Evolutionary conservation across 92 coral and sea anemone species (phyloP).

Genomic region (Palythoa grandiflora): DNA sequence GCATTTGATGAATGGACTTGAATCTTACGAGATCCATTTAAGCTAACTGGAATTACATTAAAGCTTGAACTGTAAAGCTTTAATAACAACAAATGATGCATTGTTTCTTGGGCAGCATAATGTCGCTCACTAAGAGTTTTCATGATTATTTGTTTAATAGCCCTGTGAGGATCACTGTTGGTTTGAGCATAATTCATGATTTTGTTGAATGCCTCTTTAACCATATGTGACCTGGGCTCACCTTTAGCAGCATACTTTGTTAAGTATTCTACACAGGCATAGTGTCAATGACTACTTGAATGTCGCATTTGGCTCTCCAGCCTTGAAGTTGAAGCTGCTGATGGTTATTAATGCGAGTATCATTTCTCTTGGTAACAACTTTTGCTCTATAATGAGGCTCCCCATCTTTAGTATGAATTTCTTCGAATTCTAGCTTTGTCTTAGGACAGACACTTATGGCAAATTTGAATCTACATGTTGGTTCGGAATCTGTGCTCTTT

Average conservation of each 20-base stretch:
- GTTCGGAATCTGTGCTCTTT: slow-evolving; percentile 55
- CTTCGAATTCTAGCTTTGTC: slow-evolving; percentile 38
- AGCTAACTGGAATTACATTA: slow-evolving; percentile 58
- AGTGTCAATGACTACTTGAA: slow-evolving; percentile 28
- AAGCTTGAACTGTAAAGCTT: slow-evolving; percentile 53
- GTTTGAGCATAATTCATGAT: slow-evolving; percentile 37
- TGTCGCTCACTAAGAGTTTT: slow-evolving; percentile 63
- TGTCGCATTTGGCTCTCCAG: slow-evolving; percentile 36
- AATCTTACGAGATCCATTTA: slow-evolving; percentile 41
- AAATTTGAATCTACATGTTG: slow-evolving; percentile 51
- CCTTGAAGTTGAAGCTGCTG: slow-evolving; percentile 62
- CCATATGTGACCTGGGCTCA: slow-evolving; percentile 54
- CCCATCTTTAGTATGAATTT: slow-evolving; percentile 45
- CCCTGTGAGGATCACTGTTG: slow-evolving; percentile 37
- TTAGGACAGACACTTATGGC: slow-evolving; percentile 45
- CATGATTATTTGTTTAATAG: slow-evolving; percentile 49
- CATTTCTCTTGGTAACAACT: slow-evolving; percentile 46
- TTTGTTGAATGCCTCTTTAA: slow-evolving; percentile 54
- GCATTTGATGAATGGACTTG: not conserved
- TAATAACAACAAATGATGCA: slow-evolving; percentile 45
- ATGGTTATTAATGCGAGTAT: slow-evolving; percentile 30
- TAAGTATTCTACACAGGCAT: slow-evolving; percentile 58
- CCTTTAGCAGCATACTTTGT: slow-evolving; percentile 60
- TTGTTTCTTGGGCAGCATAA: slow-evolving; percentile 66
- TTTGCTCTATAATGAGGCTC: slow-evolving; percentile 51